Evolutionary conservation across 2,113 vertebrate genomes (phyloP).

Genomic region (Pungitius pungitius): DNA sequence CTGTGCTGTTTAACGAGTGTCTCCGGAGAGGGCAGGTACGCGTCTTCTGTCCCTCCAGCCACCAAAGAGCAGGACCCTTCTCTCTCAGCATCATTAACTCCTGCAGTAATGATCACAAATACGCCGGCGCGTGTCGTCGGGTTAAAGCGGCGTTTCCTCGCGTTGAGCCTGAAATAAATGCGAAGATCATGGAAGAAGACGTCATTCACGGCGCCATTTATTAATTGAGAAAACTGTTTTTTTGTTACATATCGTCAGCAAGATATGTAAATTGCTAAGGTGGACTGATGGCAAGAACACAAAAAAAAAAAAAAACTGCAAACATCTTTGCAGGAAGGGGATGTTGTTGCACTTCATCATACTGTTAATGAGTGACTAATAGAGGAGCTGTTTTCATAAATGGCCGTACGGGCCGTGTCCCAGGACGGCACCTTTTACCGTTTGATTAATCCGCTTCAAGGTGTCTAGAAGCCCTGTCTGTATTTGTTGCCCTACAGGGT

Average conservation of each 20-base stretch:
- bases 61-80: slow-evolving; percentile 55
- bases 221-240: slow-evolving; percentile 6
- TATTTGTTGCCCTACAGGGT: slow-evolving; percentile 58
- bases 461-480: slow-evolving; percentile 50
- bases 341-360: slow-evolving; percentile 40
- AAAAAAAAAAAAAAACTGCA: neutral
- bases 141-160: slow-evolving; percentile 43
- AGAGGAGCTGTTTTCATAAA: slow-evolving; percentile 48
- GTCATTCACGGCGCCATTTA: slow-evolving; percentile 20
- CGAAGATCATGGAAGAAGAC: too few species aligned
- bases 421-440: slow-evolving; percentile 43
- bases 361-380: slow-evolving; percentile 49
- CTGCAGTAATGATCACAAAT: slow-evolving; percentile 66
- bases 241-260: neutral
- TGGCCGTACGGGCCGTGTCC: slow-evolving; percentile 24
- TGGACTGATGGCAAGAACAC: neutral
- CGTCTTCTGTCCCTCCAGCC: slow-evolving; percentile 64
- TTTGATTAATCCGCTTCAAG: slow-evolving; percentile 67
- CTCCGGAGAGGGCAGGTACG: slow-evolving; percentile 69
- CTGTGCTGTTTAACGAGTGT: slow-evolving; percentile 68
- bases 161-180: slow-evolving; percentile 45
- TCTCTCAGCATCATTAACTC: slow-evolving; percentile 75
- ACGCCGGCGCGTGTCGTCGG: slow-evolving; percentile 54
- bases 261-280: neutral
- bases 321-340: neutral